Conservation (phyloP, 35 echinoderm and acorn worm species). For the Hemicentrotus pulcherrimus region DNA sequence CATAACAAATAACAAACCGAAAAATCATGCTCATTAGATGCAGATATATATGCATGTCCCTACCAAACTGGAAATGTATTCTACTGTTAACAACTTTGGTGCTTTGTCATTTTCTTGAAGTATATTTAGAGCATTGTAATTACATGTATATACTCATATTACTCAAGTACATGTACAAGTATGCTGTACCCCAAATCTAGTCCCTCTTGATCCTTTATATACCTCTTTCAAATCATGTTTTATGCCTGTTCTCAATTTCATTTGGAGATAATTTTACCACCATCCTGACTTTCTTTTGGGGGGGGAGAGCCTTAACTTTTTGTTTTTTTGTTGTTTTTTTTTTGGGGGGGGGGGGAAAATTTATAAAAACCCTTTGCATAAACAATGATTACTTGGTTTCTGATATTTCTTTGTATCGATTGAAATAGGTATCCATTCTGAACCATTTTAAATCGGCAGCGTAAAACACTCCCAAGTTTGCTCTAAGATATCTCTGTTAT, state of each 20-base stretch:
- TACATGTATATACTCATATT: background rate
- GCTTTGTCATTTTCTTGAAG: background rate
- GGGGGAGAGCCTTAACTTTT: background rate
- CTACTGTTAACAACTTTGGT: background rate
- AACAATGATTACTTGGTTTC: too few relatives aligned
- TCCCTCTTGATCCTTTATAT: background rate
- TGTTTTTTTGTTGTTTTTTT: too few relatives aligned
- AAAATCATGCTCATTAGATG: background rate
- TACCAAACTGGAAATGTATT: background rate
- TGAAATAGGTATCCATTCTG: too few relatives aligned
- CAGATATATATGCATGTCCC: background rate
- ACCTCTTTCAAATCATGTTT: background rate
- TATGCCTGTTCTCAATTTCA: background rate
- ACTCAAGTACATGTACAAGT: background rate
- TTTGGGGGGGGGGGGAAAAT: too few relatives aligned
- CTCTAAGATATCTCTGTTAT: too few relatives aligned
- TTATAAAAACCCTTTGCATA: too few relatives aligned
- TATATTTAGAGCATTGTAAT: background rate
- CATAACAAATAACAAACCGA: background rate
- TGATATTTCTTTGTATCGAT: too few relatives aligned
- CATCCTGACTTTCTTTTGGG: background rate
- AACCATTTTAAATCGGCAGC: too few relatives aligned
- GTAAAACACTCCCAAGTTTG: too few relatives aligned
- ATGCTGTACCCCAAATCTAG: background rate
- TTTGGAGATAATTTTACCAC: background rate